Evolutionary conservation across 2,113 vertebrate genomes (phyloP).

Genomic region (Caloenas nicobarica): DNA sequence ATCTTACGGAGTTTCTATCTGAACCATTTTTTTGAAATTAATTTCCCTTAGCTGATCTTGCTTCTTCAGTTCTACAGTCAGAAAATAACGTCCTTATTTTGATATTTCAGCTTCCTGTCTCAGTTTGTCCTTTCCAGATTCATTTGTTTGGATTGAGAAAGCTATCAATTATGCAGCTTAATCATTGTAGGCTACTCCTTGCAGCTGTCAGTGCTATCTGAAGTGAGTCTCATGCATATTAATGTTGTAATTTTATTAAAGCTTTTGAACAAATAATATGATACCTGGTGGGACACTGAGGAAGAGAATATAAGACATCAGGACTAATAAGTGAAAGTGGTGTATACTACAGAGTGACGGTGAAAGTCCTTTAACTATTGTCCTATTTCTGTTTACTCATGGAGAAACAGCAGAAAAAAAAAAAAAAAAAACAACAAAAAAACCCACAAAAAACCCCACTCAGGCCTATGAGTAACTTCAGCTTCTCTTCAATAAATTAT

Average conservation of each 20-base stretch:
- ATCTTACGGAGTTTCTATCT: not conserved
- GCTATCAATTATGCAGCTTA: not conserved
- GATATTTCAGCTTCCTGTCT: not conserved
- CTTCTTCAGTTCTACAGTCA: not conserved
- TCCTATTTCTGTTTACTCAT: not conserved
- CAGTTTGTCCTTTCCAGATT: not conserved
- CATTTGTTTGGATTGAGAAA: conserved; percentile 2
- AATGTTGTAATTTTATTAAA: conserved; percentile 44
- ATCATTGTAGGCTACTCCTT: not conserved
- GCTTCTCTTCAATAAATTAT: conserved; percentile 56
- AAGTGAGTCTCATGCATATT: conserved; percentile 41
- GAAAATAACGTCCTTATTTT: not conserved
- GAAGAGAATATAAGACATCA: not conserved
- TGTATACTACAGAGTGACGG: not conserved
- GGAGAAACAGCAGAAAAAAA: not conserved
- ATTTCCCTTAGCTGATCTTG: not conserved
- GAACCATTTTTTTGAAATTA: not conserved
- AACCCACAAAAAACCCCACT: not conserved
- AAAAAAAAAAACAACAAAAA: no score
- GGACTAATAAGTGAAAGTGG: not conserved
- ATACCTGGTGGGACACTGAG: not conserved
- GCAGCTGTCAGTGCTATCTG: not conserved
- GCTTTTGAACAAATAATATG: conserved; percentile 29
- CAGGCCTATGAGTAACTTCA: conserved; percentile 4
- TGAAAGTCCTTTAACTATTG: not conserved